phyloP scores from a whole-genome alignment of 2,888 invertebrate species.

The Adelognathus sp. region DNA sequence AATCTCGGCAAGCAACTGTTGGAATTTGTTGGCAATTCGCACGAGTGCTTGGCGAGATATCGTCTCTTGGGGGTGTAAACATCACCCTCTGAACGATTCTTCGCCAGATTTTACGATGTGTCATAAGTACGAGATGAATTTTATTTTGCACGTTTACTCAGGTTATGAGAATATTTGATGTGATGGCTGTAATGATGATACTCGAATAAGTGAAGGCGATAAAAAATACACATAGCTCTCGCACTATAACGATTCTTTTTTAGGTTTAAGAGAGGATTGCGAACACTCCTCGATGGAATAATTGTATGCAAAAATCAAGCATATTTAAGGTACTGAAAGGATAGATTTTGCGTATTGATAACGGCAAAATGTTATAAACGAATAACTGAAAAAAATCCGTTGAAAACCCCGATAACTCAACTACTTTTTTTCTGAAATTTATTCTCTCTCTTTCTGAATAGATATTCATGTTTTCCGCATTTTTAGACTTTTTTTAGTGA shows the following conservation, averaged over 20 bases:
- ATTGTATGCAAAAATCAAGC: too few relatives aligned
- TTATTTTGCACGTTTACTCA: not conserved
- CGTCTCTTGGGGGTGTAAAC: constrained; percentile 13
- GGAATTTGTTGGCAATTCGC: constrained; percentile 71
- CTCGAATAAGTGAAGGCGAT: constrained; percentile 1
- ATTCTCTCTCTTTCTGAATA: not conserved
- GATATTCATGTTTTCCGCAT: not conserved
- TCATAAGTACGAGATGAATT: not conserved
- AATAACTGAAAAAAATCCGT: not conserved
- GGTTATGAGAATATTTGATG: not conserved
- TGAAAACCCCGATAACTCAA: too few relatives aligned
- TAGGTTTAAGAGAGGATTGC: too few relatives aligned
- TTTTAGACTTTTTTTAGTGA: too few relatives aligned
- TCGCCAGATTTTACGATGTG: constrained; percentile 7
- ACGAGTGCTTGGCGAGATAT: constrained; percentile 65
- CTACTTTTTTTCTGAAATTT: too few relatives aligned
- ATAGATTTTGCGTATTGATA: too few relatives aligned
- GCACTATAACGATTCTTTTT: too few relatives aligned
- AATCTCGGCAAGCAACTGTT: constrained; percentile 76
- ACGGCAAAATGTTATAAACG: not conserved
- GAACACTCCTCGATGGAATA: too few relatives aligned
- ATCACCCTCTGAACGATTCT: constrained; percentile 11
- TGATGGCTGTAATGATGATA: not conserved
- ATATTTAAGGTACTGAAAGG: too few relatives aligned
- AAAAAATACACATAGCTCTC: not conserved